Conservation (phyloP, 2,797 vertebrate genomes). For the Morelia viridis region DNA sequence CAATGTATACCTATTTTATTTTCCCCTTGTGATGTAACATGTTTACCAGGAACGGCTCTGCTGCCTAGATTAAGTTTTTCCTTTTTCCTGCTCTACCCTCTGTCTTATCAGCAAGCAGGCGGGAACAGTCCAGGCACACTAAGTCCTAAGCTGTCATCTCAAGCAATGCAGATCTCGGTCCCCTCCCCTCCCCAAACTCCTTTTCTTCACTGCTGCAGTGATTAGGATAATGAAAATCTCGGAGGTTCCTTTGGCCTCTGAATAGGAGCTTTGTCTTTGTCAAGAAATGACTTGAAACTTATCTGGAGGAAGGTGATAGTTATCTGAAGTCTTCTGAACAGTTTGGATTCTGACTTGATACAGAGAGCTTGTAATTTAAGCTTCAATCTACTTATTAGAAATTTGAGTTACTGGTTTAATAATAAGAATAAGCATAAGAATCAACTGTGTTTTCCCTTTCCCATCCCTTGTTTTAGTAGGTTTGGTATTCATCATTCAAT, state of each 20-base stretch:
- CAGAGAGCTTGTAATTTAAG: slow-evolving; percentile 80
- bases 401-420: slow-evolving; percentile 72
- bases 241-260: slow-evolving; percentile 63
- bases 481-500: slow-evolving; percentile 51
- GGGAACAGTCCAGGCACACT: slow-evolving; percentile 4
- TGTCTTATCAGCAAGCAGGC: not conserved
- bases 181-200: not conserved
- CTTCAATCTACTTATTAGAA: slow-evolving; percentile 80
- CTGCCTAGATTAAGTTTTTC: not conserved
- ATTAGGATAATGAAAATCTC: slow-evolving; percentile 78
- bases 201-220: slow-evolving; percentile 50
- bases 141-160: not conserved
- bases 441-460: slow-evolving; percentile 55
- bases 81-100: not conserved
- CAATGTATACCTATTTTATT: not conserved
- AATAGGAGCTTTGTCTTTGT: slow-evolving; percentile 85
- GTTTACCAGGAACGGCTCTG: not conserved
- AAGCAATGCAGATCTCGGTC: slow-evolving; percentile 37
- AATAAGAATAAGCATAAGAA: slow-evolving; percentile 52
- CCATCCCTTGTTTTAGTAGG: slow-evolving; percentile 34
- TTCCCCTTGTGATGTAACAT: not conserved
- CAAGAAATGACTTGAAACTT: slow-evolving; percentile 81
- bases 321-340: slow-evolving; percentile 78
- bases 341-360: slow-evolving; percentile 73
- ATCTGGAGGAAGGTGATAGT: slow-evolving; percentile 80